Evolutionary conservation across 2,797 vertebrate genomes (phyloP), one percentile per base, ranked within the genome.

Genomic region (Echeneis naucrates): DNA sequence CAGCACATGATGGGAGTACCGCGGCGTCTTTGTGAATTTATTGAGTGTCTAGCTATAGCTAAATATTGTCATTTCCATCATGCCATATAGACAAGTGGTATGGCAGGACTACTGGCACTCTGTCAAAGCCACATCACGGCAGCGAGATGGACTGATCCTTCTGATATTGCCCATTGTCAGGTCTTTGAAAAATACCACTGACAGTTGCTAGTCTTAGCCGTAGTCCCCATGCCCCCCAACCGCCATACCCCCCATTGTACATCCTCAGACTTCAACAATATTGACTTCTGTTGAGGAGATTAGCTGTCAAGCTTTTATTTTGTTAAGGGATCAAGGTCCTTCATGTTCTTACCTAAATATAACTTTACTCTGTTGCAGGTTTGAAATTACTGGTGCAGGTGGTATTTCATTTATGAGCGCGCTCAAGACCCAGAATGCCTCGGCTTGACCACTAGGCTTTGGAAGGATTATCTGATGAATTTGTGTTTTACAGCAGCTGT

Each of bases 401-500:
- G 86, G 85, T 88, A 90, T 95, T 95, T 95, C 89, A 94, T 95
- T 96, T 93, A 93, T 87, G 94, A 92, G 91, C 68, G 74, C 78
- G 83, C 92, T 88, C 87, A 69, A 91, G 83, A 92, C 92, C 87
- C 87, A 93, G 93, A 96, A 95, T 95, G 93, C 90, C 92, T 92
- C 79, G 88, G 87, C 94, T 92, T 95, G 94, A 95, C 94, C 92
- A 45, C 87, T 61, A 62, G 92, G 95, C 95, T 96, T 95, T 95
- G 93, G 88, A 87, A 91, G 90, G 90, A 93, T 95, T 95, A 94
- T 91, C 87, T 88, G 82, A 88, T 93, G 94, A 95, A 92, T 96
- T 95, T 92, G 87, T 95, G 92, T 95, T 96, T 96, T 96, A 94
- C 94, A 94, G 90, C 94, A 94, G 94, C 92, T 95, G 94, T 94